These are phyloP conservation scores for Callimorpha dominula DNA, from an alignment of 2,888 invertebrate species.

Conservation along the genomic window DNA sequence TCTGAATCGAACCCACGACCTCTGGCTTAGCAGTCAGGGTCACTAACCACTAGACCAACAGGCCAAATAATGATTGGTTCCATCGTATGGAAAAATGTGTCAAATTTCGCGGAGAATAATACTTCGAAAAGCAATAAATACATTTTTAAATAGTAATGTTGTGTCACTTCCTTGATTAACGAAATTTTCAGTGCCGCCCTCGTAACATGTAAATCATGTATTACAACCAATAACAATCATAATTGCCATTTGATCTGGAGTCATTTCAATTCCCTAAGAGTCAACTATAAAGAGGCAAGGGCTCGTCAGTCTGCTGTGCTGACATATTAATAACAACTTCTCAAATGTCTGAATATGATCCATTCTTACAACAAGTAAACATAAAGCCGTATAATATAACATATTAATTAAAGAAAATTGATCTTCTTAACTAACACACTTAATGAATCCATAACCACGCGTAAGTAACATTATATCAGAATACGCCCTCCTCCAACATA, in stretches of 20 bases:
- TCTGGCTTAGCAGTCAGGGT: too few species aligned
- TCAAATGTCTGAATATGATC: not conserved
- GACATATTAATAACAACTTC: not conserved
- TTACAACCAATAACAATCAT: not conserved
- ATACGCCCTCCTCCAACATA: constrained; percentile 31
- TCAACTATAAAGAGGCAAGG: not conserved
- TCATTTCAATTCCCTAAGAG: not conserved
- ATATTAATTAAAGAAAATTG: constrained; percentile 42
- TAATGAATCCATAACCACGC: constrained; percentile 38
- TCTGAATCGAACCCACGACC: too few species aligned
- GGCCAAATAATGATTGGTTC: too few species aligned
- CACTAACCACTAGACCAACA: too few species aligned
- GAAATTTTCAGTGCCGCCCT: too few species aligned
- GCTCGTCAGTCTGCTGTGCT: not conserved
- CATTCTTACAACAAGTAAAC: not conserved
- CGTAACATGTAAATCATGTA: too few species aligned
- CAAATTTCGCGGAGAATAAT: too few species aligned
- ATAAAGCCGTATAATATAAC: constrained; percentile 26
- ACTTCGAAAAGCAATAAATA: too few species aligned
- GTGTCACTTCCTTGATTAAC: too few species aligned
- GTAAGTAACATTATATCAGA: constrained; percentile 32
- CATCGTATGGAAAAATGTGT: too few species aligned
- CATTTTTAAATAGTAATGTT: too few species aligned
- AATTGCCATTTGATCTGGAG: not conserved
- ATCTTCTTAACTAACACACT: constrained; percentile 25